Conservation (phyloP, 2,797 vertebrate species). For the Trachops cirrhosus region DNA sequence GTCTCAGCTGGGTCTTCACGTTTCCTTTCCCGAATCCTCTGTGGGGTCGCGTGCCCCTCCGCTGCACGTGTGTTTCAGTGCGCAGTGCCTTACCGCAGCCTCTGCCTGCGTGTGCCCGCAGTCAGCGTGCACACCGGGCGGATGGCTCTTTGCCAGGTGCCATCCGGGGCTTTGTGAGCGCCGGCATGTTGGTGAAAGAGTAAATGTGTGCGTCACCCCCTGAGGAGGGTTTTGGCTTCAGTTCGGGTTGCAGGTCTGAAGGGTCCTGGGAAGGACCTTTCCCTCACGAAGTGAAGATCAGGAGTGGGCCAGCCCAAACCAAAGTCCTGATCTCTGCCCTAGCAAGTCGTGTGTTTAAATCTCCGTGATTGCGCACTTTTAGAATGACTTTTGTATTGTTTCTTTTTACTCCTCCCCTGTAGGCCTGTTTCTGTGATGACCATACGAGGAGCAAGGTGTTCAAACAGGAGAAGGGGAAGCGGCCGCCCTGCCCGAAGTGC, state of each 20-base stretch:
- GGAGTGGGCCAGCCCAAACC: neutral
- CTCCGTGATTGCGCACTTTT: neutral
- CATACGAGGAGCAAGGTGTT: slow-evolving; percentile 97
- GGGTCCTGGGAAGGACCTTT: neutral
- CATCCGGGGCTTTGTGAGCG: neutral
- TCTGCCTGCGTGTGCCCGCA: neutral
- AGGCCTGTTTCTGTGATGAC: slow-evolving; percentile 98
- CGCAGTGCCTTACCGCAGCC: neutral
- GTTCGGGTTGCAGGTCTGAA: neutral
- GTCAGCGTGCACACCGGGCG: neutral
- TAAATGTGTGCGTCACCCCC: neutral
- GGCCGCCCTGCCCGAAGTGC: slow-evolving; percentile 96
- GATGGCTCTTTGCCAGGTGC: neutral
- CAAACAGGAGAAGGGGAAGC: slow-evolving; percentile 96
- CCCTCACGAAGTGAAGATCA: neutral
- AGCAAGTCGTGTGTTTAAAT: neutral
- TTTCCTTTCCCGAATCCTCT: neutral
- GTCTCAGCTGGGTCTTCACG: neutral
- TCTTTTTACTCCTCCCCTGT: slow-evolving; percentile 31
- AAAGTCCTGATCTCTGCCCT: neutral
- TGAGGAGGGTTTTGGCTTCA: neutral
- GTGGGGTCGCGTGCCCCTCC: too few species aligned
- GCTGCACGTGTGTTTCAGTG: neutral
- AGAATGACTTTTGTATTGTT: neutral
- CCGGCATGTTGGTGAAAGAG: neutral